Evolutionary conservation across 2,797 vertebrate species (phyloP), one percentile per base, ranked within the genome.

Genomic region (Liasis olivaceus): DNA sequence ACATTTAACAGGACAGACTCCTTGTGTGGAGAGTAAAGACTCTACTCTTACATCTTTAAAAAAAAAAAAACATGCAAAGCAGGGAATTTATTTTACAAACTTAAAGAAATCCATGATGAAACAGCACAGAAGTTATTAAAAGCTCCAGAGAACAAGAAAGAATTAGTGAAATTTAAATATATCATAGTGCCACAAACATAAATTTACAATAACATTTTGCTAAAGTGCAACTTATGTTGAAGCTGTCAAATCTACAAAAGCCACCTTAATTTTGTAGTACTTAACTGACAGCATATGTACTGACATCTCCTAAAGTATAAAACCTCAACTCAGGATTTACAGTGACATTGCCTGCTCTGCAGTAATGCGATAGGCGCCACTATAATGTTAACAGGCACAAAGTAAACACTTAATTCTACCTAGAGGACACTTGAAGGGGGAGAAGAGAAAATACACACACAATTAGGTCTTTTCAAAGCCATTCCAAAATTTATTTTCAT

Each of bases 331-430:
- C 94, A 87, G 4, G 89, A 89, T 93, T 97, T 96, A 95, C 95
- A 95, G 93, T 93, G 94, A 96, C 93, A 95, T 58, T 95, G 94
- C 60, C 5, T 42, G 69, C 93, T 87, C 69, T 85, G 87, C 0
- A 93, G 93, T 0, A 0, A 89, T 1, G 92, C 95, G 94, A 95
- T 95, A 96, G 96, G 94, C 96, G 94, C 95, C 96, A 42, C 94
- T 94, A 26, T 96, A 95, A 96, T 63, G 92, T 97, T 96, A 96
- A 96, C 94, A 95, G 94, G 91, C 95, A 93, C 72, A 63, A 93
- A 0, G 56, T 91, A 96, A 96, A 96, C 92, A 94, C 47, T 69
- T 87, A 94, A 90, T 89, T 90, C 72, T 89, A 93, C 93, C 94
- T 69, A 66, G 87, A 93, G 92, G 63, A 85, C 36, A 89, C 54